phyloP scores from a whole-genome alignment of 2,797 vertebrate genomes.

The Heliangelus exortis region DNA sequence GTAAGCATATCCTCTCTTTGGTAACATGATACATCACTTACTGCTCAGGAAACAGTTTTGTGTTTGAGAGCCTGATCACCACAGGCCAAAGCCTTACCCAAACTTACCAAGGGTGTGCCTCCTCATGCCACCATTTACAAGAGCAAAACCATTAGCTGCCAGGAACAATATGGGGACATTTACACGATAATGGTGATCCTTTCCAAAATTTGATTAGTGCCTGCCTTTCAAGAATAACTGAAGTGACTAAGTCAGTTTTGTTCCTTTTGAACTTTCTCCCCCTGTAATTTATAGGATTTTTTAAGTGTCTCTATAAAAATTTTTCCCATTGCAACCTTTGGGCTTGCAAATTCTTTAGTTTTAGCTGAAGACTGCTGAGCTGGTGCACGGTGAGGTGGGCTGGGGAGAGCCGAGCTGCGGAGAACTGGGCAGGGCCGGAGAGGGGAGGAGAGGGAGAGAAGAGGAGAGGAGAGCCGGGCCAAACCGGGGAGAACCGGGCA shows the following conservation, averaged over 20 bases:
- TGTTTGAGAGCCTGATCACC: not conserved
- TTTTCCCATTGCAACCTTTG: not conserved
- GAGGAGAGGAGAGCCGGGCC: too few species aligned
- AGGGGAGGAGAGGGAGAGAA: too few species aligned
- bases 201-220: not conserved
- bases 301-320: not conserved
- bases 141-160: not conserved
- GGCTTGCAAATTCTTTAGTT: not conserved
- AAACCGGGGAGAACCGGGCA: too few species aligned
- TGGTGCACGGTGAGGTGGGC: not conserved
- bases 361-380: not conserved
- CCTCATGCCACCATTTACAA: not conserved
- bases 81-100: not conserved
- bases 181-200: conserved; percentile 1
- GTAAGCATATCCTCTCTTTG: not conserved
- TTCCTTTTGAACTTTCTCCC: not conserved
- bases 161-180: not conserved
- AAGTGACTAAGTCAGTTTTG: not conserved
- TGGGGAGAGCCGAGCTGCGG: not conserved
- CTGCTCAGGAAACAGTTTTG: not conserved
- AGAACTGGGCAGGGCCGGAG: too few species aligned
- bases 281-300: not conserved
- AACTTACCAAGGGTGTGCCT: conserved; percentile 15
- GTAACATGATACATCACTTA: not conserved
- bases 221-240: not conserved